Evolutionary conservation across 2,888 invertebrate genomes (phyloP), one percentile per base, ranked within the genome.

Genomic region (Agrotis ipsilon): DNA sequence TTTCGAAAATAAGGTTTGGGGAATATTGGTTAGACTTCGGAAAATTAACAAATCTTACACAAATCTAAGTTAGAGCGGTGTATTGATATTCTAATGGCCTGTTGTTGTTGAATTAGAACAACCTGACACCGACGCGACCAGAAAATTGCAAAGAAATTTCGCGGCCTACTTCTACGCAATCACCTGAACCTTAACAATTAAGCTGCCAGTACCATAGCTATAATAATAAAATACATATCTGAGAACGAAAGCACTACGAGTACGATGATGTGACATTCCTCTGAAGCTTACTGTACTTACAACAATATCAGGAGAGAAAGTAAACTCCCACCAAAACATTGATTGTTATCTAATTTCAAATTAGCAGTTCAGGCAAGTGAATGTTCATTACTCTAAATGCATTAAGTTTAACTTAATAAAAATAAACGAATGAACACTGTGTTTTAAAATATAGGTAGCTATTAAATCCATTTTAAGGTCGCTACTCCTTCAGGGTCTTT

Each of bases 231-330:
- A 70, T 24, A 62, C n/a, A 63, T 16, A 43, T 70, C 69, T 60
- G 45, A 72, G 49, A 73, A 77, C 51, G 51, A 71, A 77, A 80
- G 82, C 80, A 80, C 66, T 51, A 43, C 19, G 48, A 60, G 49
- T 66, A 66, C 27, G n/a, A 45, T 24, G 39, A 11, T 1, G 9
- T 39, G 39, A 39, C 4, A 9, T 39, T 39, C 1, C 39, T 39
- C 39, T 39, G 39, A 39, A 39, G 39, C 1, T 11, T 4, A 39
- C 32, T 39, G 9, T 39, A 63, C 21, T 9, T 46, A 43, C 2
- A n/a, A 43, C 6, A 27, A 11, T n/a, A 32, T 54, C 16, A 32
- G 13, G n/a, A n/a, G n/a, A 32, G 32, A 27, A 55, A 5, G 5
- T 55, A n/a, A 11, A 11, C 13, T 18, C 18, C 52, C 24, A 24